Conservation (phyloP, 2,113 vertebrate genomes). For the Oncorhynchus nerka region DNA sequence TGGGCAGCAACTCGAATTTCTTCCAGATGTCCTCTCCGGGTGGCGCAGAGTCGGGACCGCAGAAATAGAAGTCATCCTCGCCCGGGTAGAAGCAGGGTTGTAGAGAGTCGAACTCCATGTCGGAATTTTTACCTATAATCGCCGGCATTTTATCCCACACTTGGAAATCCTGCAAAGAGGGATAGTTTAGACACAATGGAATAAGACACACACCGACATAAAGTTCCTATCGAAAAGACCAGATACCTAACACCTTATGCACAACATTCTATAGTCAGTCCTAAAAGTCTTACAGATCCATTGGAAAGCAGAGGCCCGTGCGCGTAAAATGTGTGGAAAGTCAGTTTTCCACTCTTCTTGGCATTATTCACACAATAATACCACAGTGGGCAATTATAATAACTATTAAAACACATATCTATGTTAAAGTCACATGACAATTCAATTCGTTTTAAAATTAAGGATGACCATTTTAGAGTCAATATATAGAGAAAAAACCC, state of each 20-base stretch:
- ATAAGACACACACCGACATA: no score
- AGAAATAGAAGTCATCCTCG: slow-evolving; percentile 97
- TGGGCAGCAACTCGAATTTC: slow-evolving; percentile 97
- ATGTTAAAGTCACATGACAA: neutral
- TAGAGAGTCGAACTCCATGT: slow-evolving; percentile 96
- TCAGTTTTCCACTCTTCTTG: no score
- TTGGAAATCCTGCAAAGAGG: slow-evolving; percentile 47
- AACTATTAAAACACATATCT: no score
- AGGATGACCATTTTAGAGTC: neutral
- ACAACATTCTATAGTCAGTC: no score
- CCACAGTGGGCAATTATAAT: no score
- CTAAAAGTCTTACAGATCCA: no score
- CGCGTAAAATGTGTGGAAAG: neutral
- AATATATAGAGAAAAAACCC: neutral
- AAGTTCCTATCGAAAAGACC: no score
- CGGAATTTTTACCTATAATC: slow-evolving; percentile 90
- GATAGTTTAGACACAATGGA: slow-evolving; percentile 25
- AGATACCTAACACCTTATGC: no score
- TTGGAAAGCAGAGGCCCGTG: neutral
- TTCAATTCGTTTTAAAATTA: neutral
- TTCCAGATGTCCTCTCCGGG: slow-evolving; percentile 99
- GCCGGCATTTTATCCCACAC: slow-evolving; percentile 83
- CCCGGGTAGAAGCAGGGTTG: slow-evolving; percentile 98
- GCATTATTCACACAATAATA: no score
- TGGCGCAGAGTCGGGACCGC: slow-evolving; percentile 92